Conservation (phyloP, 1,140 invertebrate species). For the Laupala kohalensis region DNA sequence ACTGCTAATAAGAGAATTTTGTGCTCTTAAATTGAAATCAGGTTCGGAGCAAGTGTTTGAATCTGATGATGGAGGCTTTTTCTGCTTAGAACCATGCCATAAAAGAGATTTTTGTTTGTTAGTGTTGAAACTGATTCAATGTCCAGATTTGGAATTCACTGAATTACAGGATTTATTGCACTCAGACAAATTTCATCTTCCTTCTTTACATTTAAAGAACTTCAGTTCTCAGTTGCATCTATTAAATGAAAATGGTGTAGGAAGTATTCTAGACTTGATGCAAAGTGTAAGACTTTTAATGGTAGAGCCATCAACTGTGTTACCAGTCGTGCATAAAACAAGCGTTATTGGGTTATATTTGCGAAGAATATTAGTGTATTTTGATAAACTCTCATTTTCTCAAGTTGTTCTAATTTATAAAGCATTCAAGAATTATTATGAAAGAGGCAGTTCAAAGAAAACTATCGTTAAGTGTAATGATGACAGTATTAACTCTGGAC, state of each 20-base stretch:
- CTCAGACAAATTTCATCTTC: constrained; percentile 37
- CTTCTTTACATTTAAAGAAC: constrained; percentile 31
- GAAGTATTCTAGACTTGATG: constrained; percentile 46
- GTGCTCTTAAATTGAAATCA: constrained; percentile 4
- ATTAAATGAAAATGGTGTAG: constrained; percentile 38
- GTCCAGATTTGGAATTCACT: constrained; percentile 47
- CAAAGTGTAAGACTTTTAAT: constrained; percentile 36
- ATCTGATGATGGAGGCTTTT: neutral
- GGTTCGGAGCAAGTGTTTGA: neutral
- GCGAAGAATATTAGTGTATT: constrained; percentile 59
- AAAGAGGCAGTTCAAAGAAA: constrained; percentile 27
- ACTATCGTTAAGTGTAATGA: neutral
- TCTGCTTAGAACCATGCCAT: neutral
- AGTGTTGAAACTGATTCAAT: constrained; percentile 19
- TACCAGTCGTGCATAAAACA: constrained; percentile 26
- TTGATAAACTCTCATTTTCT: constrained; percentile 70
- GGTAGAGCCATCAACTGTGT: constrained; percentile 23
- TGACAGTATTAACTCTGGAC: constrained; percentile 8
- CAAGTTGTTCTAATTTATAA: constrained; percentile 57
- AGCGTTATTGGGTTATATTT: constrained; percentile 49
- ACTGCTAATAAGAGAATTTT: constrained; percentile 8
- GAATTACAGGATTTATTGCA: constrained; percentile 39
- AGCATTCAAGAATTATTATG: constrained; percentile 47
- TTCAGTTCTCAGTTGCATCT: constrained; percentile 39
- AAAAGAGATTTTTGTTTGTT: constrained; percentile 5